phyloP scores from a whole-genome alignment of 1,140 invertebrate genomes.

The Pristionchus pacificus region DNA sequence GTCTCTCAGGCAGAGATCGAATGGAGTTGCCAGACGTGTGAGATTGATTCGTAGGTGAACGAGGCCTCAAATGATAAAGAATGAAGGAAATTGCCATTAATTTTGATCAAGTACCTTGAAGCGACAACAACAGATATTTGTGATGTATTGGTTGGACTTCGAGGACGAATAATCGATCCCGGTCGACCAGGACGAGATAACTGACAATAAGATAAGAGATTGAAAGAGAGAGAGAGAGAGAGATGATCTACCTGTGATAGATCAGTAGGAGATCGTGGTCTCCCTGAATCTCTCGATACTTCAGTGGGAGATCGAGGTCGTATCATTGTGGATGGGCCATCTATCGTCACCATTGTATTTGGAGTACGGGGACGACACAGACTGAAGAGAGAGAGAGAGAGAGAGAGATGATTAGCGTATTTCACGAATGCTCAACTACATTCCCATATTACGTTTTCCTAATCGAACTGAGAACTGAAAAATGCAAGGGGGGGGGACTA shows the following conservation, averaged over 20 bases:
- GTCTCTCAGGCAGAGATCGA: conserved; percentile 1
- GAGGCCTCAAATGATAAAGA: too few species aligned
- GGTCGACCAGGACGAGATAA: background rate
- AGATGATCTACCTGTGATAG: conserved; percentile 3
- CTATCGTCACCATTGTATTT: background rate
- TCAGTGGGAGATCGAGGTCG: conserved; percentile 24
- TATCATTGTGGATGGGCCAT: background rate
- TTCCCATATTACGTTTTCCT: too few species aligned
- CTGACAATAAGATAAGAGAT: conserved; percentile 10
- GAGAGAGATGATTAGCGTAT: background rate
- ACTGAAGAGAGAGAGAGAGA: background rate
- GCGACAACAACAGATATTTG: conserved; percentile 16
- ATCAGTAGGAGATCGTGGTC: conserved; percentile 27
- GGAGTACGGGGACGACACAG: conserved; percentile 1
- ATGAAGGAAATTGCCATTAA: background rate
- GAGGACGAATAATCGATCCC: conserved; percentile 15
- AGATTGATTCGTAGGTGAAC: background rate
- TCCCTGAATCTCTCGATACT: conserved; percentile 22
- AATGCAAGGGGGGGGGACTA: too few species aligned
- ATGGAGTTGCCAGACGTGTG: background rate
- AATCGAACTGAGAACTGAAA: too few species aligned
- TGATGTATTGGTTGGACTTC: conserved; percentile 23
- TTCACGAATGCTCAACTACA: conserved; percentile 8
- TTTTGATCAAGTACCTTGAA: background rate
- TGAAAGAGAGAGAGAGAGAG: background rate